A percentile compares a stretch with the other conserved stretches of the same genome.
These are phyloP conservation scores for Cetonia aurata DNA, from an alignment of 2,888 invertebrate genomes.

Conservation along the genomic window DNA sequence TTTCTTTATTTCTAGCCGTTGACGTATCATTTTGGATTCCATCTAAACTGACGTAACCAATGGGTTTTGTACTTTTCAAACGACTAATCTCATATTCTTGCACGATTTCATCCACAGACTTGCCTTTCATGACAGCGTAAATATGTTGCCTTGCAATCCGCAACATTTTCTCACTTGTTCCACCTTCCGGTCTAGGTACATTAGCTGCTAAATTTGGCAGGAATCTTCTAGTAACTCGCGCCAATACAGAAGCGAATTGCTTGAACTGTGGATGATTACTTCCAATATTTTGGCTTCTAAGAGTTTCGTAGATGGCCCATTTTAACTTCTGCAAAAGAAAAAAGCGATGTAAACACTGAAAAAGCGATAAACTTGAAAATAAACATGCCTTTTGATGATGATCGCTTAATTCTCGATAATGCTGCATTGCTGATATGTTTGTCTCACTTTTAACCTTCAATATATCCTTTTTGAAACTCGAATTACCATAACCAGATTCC, in stretches of 20 bases:
- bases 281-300: slow-evolving; percentile 78
- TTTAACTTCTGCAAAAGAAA: slow-evolving; percentile 74
- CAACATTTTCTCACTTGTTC: slow-evolving; percentile 82
- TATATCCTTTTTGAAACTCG: slow-evolving; percentile 52
- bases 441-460: slow-evolving; percentile 62
- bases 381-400: slow-evolving; percentile 73
- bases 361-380: not conserved
- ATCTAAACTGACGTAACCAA: slow-evolving; percentile 69
- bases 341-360: not conserved
- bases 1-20: slow-evolving; percentile 46
- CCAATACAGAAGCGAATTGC: slow-evolving; percentile 76
- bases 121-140: slow-evolving; percentile 75
- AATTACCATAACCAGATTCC: slow-evolving; percentile 3
- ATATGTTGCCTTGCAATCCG: slow-evolving; percentile 77
- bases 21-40: slow-evolving; percentile 56
- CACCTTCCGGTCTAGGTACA: slow-evolving; percentile 68
- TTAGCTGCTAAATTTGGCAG: slow-evolving; percentile 70
- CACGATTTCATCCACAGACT: slow-evolving; percentile 74
- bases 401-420: slow-evolving; percentile 70
- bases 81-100: slow-evolving; percentile 60
- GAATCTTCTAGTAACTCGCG: slow-evolving; percentile 76
- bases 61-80: slow-evolving; percentile 65
- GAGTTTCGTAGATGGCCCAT: slow-evolving; percentile 85
- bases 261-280: slow-evolving; percentile 79
- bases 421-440: slow-evolving; percentile 64